Evolutionary conservation across 2,888 invertebrate species (phyloP), one percentile per base, ranked within the genome.

Genomic region (Drosophila parthenogenetica): DNA sequence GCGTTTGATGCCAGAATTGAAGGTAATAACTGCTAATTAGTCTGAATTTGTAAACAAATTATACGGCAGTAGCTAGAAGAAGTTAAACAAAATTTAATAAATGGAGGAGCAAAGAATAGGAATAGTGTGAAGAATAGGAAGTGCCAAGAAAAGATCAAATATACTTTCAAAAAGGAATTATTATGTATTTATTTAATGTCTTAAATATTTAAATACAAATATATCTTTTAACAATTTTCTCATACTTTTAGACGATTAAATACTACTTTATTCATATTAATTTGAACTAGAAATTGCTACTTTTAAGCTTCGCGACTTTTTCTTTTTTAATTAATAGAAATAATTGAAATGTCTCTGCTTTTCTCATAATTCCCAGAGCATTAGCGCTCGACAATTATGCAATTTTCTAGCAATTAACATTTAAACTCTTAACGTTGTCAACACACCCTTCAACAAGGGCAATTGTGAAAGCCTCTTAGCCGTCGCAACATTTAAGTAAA

Each of bases 381-480:
- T 57, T 37, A 45, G 17, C 4, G 11, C 14, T 57, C 13, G 14
- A 37, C 29, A 58, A 58, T 58, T 58, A 49, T 45, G 53, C 45
- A 46, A 37, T 54, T 51, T 61, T 45, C 17, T 25, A 55, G 73
- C 62, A 39, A 75, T 73, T 72, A 53, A 59, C 46, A 39, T 19
- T 43, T 43, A 43, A 29, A 17, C 46, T 54, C 63, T 63, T 39
- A 43, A 22, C 16, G 37, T 29, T 68, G 63, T 75, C 79, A 73
- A 58, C 75, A 74, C 45, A 74, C 45, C 58, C 68, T 39, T 62
- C 73, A 59, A 71, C 58, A 39, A 64, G 69, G 65, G 43, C 69
- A 76, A 74, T 79, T 84, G 22, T 67, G 70, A 87, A 78, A 75
- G 66, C 72, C 82, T 66, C 86, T 86, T 82, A 72, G 63, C 88